Evolutionary conservation across 2,113 vertebrate genomes (phyloP).

Genomic region (Tringa solitaria): DNA sequence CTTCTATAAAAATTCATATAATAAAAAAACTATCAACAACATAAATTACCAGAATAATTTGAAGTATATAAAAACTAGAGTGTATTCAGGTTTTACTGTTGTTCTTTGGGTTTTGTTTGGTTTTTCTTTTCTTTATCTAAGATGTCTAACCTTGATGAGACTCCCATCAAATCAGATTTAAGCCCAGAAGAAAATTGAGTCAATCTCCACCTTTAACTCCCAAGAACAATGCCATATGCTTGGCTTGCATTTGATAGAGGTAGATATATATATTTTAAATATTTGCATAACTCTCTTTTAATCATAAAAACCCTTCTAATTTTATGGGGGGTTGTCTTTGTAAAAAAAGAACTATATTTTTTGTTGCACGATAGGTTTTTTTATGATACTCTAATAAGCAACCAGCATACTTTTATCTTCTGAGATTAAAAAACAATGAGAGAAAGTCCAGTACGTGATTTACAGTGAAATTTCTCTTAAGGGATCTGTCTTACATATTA

Average conservation of each 20-base stretch:
- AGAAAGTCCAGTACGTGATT: neutral
- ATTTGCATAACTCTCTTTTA: neutral
- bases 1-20: neutral
- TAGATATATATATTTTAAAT: neutral
- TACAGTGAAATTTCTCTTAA: neutral
- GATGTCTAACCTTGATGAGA: neutral
- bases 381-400: neutral
- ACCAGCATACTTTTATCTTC: neutral
- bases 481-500: neutral
- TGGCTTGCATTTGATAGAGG: neutral
- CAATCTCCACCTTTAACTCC: neutral
- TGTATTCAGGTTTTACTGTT: neutral
- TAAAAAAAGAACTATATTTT: neutral
- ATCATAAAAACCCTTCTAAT: neutral
- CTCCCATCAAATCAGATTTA: neutral
- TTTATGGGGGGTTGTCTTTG: neutral
- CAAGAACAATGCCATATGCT: neutral
- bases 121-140: neutral
- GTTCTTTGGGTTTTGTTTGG: neutral
- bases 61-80: neutral
- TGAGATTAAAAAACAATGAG: neutral
- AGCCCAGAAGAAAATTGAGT: neutral
- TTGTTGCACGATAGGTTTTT: neutral
- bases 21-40: neutral
- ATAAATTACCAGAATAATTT: neutral